A percentile compares a stretch with the other conserved stretches of the same genome.
Evolutionary conservation across 1,140 invertebrate species (phyloP).

Genomic region (Cydia fagiglandana): DNA sequence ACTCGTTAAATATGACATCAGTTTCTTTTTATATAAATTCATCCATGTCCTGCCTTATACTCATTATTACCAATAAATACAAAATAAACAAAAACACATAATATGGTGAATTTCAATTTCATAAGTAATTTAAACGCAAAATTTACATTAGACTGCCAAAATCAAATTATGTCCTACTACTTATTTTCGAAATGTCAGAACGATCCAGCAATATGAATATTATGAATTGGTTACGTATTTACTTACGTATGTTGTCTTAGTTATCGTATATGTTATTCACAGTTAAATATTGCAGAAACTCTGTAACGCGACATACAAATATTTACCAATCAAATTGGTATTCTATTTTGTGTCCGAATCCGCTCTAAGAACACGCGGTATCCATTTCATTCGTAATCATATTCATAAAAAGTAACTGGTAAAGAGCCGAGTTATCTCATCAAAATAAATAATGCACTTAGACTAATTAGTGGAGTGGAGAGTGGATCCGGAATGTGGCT

Average conservation of each 20-base stretch:
- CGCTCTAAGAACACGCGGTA: neutral
- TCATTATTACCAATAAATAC: too few species aligned
- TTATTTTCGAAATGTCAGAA: too few species aligned
- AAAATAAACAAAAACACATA: too few species aligned
- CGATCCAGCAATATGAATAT: too few species aligned
- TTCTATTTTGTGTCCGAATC: neutral
- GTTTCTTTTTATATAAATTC: too few species aligned
- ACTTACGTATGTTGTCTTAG: too few species aligned
- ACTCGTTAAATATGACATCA: neutral
- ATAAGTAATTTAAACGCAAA: too few species aligned
- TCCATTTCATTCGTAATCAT: slow-evolving; percentile 6
- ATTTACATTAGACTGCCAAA: too few species aligned
- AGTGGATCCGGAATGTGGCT: neutral
- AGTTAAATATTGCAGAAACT: neutral
- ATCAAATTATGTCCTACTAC: too few species aligned
- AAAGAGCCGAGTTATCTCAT: slow-evolving; percentile 40
- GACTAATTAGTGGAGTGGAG: slow-evolving; percentile 43
- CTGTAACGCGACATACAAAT: neutral
- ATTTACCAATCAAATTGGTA: neutral
- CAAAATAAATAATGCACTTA: slow-evolving; percentile 54
- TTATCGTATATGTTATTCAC: neutral
- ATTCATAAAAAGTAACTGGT: slow-evolving; percentile 18
- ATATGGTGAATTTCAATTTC: too few species aligned
- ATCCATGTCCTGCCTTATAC: too few species aligned
- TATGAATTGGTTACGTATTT: too few species aligned